Evolutionary conservation across 2,888 invertebrate species (phyloP).

Genomic region (Amphipoea oculea): DNA sequence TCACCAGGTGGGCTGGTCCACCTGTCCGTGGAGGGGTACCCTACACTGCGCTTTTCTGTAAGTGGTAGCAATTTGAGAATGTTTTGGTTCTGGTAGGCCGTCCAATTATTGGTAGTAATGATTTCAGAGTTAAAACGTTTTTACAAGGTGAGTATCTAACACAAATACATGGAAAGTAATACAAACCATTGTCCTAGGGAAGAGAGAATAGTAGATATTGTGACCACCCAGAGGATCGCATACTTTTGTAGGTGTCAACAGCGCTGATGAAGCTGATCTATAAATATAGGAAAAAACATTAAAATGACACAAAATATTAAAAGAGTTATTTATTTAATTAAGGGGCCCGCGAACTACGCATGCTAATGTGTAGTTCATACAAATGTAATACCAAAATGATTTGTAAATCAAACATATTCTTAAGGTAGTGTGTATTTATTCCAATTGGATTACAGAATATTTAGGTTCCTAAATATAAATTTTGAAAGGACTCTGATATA

Average conservation of each 20-base stretch:
- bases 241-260: constrained; percentile 81
- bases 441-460: too few species aligned
- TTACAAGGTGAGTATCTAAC: not conserved
- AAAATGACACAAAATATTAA: not conserved
- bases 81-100: too few species aligned
- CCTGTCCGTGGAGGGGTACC: too few species aligned
- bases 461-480: too few species aligned
- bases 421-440: too few species aligned
- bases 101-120: not conserved
- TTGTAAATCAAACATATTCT: too few species aligned
- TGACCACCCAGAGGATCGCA: constrained; percentile 86
- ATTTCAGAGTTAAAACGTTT: not conserved
- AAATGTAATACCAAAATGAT: too few species aligned
- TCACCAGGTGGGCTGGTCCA: not conserved
- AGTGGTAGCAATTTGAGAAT: not conserved
- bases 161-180: not conserved
- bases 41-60: not conserved
- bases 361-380: too few species aligned
- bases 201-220: constrained; percentile 84
- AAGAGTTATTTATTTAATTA: constrained; percentile 3
- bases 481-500: too few species aligned
- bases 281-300: constrained; percentile 39
- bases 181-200: constrained; percentile 81
- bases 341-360: too few species aligned
- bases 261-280: constrained; percentile 81